These are phyloP conservation scores for Boloria euphrosyne DNA, from an alignment of 2,888 invertebrate species.

Conservation along the genomic window DNA sequence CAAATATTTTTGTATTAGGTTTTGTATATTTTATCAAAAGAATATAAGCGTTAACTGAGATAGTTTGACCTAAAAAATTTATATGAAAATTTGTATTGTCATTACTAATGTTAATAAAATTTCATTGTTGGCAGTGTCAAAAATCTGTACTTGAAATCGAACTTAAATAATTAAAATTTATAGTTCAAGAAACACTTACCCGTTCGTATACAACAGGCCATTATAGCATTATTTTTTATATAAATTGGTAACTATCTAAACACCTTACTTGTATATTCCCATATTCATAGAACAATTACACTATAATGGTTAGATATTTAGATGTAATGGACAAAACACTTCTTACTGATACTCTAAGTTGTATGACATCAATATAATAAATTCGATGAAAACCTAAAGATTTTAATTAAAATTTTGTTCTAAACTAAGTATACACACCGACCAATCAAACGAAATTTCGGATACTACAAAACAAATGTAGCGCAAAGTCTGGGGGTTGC, in stretches of 20 bases:
- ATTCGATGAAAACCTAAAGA: slow-evolving; percentile 28
- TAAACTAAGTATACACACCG: slow-evolving; percentile 18
- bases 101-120: neutral
- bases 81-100: neutral
- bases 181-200: slow-evolving; percentile 1
- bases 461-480: no score
- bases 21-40: neutral
- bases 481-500: neutral
- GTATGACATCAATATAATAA: slow-evolving; percentile 21
- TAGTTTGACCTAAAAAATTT: neutral
- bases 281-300: slow-evolving; percentile 31
- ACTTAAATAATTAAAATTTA: slow-evolving; percentile 2
- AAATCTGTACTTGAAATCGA: slow-evolving; percentile 5
- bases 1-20: neutral
- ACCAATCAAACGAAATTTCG: slow-evolving; percentile 7
- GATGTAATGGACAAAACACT: slow-evolving; percentile 32
- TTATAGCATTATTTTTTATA: slow-evolving; percentile 22
- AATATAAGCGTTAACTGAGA: neutral
- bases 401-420: slow-evolving; percentile 2
- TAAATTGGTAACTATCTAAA: slow-evolving; percentile 41
- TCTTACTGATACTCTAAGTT: slow-evolving; percentile 18
- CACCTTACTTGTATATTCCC: slow-evolving; percentile 28
- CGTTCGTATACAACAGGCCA: slow-evolving; percentile 6
- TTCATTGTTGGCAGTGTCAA: slow-evolving; percentile 5
- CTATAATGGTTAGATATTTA: slow-evolving; percentile 29